Percentiles rank a stretch among this genome's conserved stretches.
These are phyloP conservation scores for Eristalis tenax DNA, from an alignment of 2,888 invertebrate species.

Conservation along the genomic window DNA sequence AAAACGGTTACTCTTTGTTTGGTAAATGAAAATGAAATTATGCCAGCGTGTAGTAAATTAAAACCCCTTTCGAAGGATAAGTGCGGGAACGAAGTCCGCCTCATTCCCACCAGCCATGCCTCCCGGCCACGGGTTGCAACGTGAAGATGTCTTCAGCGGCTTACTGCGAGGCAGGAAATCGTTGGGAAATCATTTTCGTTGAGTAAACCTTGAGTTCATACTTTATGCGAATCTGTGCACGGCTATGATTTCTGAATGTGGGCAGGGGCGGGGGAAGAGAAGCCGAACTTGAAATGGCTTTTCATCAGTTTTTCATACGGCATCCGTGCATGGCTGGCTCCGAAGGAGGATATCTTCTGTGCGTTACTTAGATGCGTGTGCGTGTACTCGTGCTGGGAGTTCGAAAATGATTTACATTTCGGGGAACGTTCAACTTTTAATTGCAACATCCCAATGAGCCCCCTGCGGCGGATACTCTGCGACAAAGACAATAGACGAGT, in stretches of 20 bases:
- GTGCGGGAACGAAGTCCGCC: background rate
- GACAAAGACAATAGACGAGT: background rate
- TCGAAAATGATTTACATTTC: constrained; percentile 7
- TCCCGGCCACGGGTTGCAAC: background rate
- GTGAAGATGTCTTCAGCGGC: background rate
- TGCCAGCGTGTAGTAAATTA: constrained; percentile 34
- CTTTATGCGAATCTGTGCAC: background rate
- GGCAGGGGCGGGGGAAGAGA: background rate
- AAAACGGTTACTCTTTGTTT: constrained; percentile 15
- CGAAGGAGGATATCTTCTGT: constrained; percentile 4
- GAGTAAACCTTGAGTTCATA: background rate
- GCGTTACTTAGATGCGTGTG: background rate
- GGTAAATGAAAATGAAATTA: constrained; percentile 17
- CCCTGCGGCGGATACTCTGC: background rate
- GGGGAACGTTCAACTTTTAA: constrained; percentile 26
- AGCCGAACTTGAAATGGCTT: background rate
- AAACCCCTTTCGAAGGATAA: background rate
- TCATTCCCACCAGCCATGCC: too few species aligned
- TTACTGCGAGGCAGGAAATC: background rate
- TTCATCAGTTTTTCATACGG: background rate
- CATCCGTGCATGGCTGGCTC: background rate
- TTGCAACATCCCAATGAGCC: constrained; percentile 19
- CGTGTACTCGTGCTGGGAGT: background rate
- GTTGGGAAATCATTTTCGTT: background rate
- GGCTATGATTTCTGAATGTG: background rate